Base-by-base conservation (phyloP, 2,888 invertebrate genomes). In the Andrena flavipes region DNA sequence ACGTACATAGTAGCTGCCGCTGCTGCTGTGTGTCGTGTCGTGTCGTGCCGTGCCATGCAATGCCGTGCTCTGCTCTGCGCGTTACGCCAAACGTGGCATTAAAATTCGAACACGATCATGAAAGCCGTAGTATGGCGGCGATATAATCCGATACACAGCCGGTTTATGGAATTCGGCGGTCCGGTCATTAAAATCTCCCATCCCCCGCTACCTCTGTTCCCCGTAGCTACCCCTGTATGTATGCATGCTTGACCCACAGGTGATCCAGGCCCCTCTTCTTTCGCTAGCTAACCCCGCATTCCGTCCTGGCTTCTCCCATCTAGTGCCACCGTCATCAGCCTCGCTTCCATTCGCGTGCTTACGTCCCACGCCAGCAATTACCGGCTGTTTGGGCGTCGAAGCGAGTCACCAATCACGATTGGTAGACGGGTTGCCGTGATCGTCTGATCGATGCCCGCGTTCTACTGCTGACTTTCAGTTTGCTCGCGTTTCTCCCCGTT, bases 61-160 rank as follows among this genome's bases (percentile, higher is more conserved):
- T 5, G 42, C 42, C 16, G 4, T 42, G 42, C 42, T 42, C 42
- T 42, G 16, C 1, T 42, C 42, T 42, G 68, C 83, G 86, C 84
- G 80, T 80, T 77, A 77, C 84, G 64, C 68, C 82, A 80, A 80
- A 84, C 63, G 70, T 76, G 82, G 80, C 88, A 87, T 89, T 91
- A 91, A 91, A 91, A 90, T 91, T 91, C 85, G 88, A 90, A 89
- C 89, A 87, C 78, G 89, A 88, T 89, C 90, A 73, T 90, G 89
- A 91, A 91, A 89, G 84, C 76, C 69, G 80, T 74, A 72, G 63
- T 73, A 60, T 23, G 69, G 69, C 49, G 65, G 69, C 84, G 72
- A 80, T 85, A 82, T 90, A 90, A 89, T 84, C 70, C 79, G 73
- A 75, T 73, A 79, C 69, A 67, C 56, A 29, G 59, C 35, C 71